Percentiles rank a stretch among this genome's conserved stretches.
Evolutionary conservation across 2,797 vertebrate genomes (phyloP).

Genomic region (Rachycentron canadum): DNA sequence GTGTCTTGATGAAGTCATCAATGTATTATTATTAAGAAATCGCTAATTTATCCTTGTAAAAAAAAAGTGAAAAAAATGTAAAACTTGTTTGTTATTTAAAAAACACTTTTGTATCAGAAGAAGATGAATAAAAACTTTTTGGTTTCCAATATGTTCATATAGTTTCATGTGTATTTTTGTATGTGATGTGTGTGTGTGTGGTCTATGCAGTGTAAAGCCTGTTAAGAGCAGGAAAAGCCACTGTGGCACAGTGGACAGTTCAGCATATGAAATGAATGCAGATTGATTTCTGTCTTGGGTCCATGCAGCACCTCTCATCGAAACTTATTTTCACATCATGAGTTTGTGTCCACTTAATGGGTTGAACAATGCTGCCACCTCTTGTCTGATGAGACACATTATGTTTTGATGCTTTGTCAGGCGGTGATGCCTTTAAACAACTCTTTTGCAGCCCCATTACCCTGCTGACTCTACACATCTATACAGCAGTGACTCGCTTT

Average conservation of each 20-base stretch:
- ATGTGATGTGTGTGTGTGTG: not conserved
- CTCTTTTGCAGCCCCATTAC: not conserved
- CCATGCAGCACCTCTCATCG: not conserved
- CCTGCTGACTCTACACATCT: not conserved
- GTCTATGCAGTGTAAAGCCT: not conserved
- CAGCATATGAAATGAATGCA: not conserved
- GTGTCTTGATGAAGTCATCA: constrained; percentile 86
- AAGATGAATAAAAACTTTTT: constrained; percentile 82
- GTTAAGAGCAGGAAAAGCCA: not conserved
- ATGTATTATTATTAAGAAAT: constrained; percentile 92
- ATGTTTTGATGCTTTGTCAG: not conserved
- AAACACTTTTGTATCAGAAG: constrained; percentile 87
- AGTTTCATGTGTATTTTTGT: not conserved
- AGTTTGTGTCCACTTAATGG: constrained; percentile 2
- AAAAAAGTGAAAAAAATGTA: constrained; percentile 68
- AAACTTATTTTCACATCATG: not conserved
- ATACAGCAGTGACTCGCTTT: not conserved
- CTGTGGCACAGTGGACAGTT: not conserved
- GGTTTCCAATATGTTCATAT: constrained; percentile 64
- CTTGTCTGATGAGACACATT: constrained; percentile 56
- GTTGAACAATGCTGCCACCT: constrained; percentile 75
- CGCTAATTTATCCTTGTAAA: constrained; percentile 99
- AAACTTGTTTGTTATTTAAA: constrained; percentile 87
- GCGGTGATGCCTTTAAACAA: not conserved
- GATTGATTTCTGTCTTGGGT: not conserved